phyloP scores from a whole-genome alignment of 2,888 invertebrate species.

The Trileptium ribeirensis region DNA sequence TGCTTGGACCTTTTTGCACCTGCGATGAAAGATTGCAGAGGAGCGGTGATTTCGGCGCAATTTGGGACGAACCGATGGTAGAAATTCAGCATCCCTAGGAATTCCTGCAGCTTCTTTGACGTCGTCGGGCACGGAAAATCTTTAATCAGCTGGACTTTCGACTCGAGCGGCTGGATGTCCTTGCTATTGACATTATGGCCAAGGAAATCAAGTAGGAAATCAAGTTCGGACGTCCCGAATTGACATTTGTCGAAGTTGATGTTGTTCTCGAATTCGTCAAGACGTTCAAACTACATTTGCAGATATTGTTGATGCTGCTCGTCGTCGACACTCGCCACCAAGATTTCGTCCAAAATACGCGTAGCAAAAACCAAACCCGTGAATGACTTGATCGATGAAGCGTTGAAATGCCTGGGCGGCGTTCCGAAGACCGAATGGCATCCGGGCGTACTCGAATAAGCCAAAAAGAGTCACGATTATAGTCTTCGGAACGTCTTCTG shows the following conservation, averaged over 20 bases:
- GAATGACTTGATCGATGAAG: too few species aligned
- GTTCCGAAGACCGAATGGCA: too few species aligned
- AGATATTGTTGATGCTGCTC: not conserved
- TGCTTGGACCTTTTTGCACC: too few species aligned
- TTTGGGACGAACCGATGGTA: not conserved
- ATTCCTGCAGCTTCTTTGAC: not conserved
- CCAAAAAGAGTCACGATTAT: not conserved
- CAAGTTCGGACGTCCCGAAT: not conserved
- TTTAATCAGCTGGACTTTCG: not conserved
- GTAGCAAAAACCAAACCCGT: too few species aligned
- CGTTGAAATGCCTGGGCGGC: too few species aligned
- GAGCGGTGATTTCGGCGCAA: not conserved
- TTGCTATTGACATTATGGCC: not conserved
- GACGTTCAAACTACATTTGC: not conserved
- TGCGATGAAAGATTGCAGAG: too few species aligned
- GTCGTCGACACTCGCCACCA: not conserved
- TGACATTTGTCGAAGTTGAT: not conserved
- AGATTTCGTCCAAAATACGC: conserved; percentile 1
- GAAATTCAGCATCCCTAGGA: too few species aligned
- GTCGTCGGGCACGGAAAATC: not conserved
- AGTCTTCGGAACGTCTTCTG: not conserved
- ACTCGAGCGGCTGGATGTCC: not conserved
- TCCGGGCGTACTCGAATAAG: too few species aligned
- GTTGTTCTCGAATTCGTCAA: not conserved
- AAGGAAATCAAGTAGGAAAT: too few species aligned